Evolutionary conservation across 2,797 vertebrate genomes (phyloP).

Genomic region (Hypotaenidia okinawae): DNA sequence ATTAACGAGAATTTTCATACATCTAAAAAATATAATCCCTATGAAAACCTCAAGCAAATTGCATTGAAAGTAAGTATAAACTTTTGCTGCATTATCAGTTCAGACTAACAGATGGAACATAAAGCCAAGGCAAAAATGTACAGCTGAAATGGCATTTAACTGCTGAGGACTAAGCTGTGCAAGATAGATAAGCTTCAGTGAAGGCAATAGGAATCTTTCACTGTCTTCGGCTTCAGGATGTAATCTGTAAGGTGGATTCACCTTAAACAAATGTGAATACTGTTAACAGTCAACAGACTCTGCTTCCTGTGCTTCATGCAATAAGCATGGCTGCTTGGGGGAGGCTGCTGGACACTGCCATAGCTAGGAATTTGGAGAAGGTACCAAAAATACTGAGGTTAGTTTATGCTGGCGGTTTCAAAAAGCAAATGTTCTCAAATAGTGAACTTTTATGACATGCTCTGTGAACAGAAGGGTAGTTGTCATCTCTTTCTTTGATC

Average conservation of each 20-base stretch:
- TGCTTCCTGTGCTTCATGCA: not conserved
- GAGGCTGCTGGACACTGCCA: not conserved
- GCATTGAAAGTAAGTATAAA: not conserved
- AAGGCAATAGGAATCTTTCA: not conserved
- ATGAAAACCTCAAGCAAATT: not conserved
- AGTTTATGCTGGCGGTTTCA: not conserved
- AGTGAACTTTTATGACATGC: not conserved
- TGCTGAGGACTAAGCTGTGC: not conserved
- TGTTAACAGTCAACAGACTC: not conserved
- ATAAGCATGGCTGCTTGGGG: not conserved
- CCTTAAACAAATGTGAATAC: not conserved
- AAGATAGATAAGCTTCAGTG: not conserved
- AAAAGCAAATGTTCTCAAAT: not conserved
- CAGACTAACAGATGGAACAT: not conserved
- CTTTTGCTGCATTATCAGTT: not conserved
- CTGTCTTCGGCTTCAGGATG: not conserved
- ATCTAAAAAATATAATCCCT: not conserved
- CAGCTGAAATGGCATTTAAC: not conserved
- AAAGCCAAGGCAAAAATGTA: not conserved
- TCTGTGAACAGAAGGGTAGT: not conserved
- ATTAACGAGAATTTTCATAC: not conserved
- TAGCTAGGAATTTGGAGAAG: not conserved
- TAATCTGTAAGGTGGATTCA: not conserved
- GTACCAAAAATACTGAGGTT: not conserved
- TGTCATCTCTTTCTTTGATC: not conserved